A percentile compares a stretch with the other conserved stretches of the same genome.
phyloP scores from a whole-genome alignment of 2,797 vertebrate species.

The Arrhamphus sclerolepis region DNA sequence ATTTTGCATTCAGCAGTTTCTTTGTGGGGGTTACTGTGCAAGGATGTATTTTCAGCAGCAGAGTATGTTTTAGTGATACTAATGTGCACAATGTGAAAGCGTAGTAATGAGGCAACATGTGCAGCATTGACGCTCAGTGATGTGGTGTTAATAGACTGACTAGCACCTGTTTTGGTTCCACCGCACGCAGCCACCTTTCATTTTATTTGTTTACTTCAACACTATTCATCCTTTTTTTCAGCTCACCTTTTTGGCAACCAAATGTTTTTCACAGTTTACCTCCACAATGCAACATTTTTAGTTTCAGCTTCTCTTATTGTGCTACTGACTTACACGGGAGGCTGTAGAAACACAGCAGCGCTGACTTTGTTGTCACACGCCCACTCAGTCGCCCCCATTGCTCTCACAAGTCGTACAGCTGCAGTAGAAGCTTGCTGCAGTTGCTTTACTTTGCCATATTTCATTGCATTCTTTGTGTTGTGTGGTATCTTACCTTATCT shows the following conservation, averaged over 20 bases:
- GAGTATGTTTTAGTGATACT: not conserved
- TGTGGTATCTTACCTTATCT: constrained; percentile 12
- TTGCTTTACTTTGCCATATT: constrained; percentile 35
- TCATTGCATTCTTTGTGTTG: constrained; percentile 18
- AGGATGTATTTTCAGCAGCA: constrained; percentile 3
- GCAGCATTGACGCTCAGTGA: not conserved
- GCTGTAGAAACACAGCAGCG: constrained; percentile 33
- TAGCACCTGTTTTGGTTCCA: not conserved
- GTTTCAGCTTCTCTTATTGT: constrained; percentile 23
- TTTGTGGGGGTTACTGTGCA: not conserved
- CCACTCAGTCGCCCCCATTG: constrained; percentile 50
- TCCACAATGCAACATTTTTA: constrained; percentile 7
- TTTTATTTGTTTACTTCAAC: constrained; percentile 9
- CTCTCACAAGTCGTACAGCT: constrained; percentile 39
- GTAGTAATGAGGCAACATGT: constrained; percentile 13
- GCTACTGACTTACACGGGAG: constrained; percentile 16
- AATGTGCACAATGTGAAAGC: not conserved
- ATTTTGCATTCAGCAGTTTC: not conserved
- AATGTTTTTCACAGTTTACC: constrained; percentile 5
- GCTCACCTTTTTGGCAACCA: not conserved
- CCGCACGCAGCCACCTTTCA: not conserved
- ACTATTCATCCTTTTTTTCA: constrained; percentile 4
- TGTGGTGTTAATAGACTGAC: constrained; percentile 1
- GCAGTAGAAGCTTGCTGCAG: constrained; percentile 29
- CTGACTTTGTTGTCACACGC: constrained; percentile 48